Base-by-base conservation (phyloP, 2,797 vertebrate genomes). In the Petrocephalus sullivani region DNA sequence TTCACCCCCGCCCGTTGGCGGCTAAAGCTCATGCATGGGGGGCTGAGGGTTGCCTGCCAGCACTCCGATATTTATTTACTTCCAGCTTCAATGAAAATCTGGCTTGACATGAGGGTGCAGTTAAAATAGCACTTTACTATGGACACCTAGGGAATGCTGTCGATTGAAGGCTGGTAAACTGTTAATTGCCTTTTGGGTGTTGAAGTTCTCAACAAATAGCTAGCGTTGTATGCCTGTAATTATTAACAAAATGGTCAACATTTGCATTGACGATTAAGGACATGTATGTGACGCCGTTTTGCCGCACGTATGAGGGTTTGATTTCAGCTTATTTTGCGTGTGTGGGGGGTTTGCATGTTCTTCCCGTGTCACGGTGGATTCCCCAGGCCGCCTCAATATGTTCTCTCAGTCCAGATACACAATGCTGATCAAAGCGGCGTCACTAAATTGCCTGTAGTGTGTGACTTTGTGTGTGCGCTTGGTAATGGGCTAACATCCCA, bases 41-140 rank as follows among this genome's bases (percentile, higher is more conserved):
- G 46, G 54, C 46, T 28, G 81, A 8, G 81, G 81, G 81, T 21
- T 51, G 81, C 81, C 41, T 53, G 81, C 51, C 46, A 54, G n/a
- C 81, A 46, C 41, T 21, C 78, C 49, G 41, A 46, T 83, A 49
- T 83, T 83, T 51, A 51, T 83, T 83, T 83, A 83, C 51, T 83
- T 83, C 53, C 81, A 83, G 81, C 81, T 83, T 83, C 81, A 83
- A 5, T 83, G 81, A 83, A 23, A 83, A 54, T 83, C 78, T 82
- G 78, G 16, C 37, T 82, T 83, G 49, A 83, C 81, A 83, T 54
- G 21, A 83, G 81, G n/a, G 19, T 51, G n/a, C 23, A 54, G 81
- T 54, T 51, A 49, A 54, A 83, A 83, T n/a, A 83, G 49, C 49
- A 83, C 21, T 83, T 53, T 83, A 21, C 46, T 54, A 28, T 83